These are phyloP conservation scores for Microplitis manilae DNA, from an alignment of 2,888 invertebrate species.

Conservation along the genomic window DNA sequence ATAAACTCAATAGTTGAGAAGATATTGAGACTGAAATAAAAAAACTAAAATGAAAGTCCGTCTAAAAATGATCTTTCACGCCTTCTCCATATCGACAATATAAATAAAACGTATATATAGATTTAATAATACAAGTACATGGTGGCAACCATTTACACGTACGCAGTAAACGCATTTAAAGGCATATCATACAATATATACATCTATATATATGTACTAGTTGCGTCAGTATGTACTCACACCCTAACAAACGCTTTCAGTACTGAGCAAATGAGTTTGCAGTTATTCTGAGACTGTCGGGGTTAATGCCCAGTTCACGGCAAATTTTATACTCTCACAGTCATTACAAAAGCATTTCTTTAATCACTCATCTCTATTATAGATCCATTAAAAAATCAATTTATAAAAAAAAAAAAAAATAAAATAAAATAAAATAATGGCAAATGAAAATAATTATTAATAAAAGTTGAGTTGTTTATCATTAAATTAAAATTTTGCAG, in stretches of 20 bases:
- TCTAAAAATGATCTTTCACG: too few species aligned
- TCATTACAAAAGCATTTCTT: background rate
- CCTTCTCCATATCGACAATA: too few species aligned
- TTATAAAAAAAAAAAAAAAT: too few species aligned
- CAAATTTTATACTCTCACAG: slow-evolving; percentile 12
- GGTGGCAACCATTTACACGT: background rate
- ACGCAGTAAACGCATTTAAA: background rate
- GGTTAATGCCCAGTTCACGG: slow-evolving; percentile 64
- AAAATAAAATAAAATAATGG: too few species aligned
- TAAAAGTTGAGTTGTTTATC: too few species aligned
- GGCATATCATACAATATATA: background rate
- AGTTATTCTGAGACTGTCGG: slow-evolving; percentile 67
- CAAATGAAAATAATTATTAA: too few species aligned
- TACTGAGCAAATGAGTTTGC: slow-evolving; percentile 62
- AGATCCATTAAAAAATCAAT: too few species aligned
- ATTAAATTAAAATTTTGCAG: too few species aligned
- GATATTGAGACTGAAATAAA: too few species aligned
- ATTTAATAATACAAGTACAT: background rate
- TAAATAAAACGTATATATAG: background rate
- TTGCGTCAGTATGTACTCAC: background rate
- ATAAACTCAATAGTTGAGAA: too few species aligned
- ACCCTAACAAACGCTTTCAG: background rate
- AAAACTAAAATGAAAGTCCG: too few species aligned
- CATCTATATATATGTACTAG: background rate
- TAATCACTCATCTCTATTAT: background rate